Evolutionary conservation across 1,140 invertebrate species (phyloP), one percentile per base, ranked within the genome.

Genomic region (Hetaerina americana): DNA sequence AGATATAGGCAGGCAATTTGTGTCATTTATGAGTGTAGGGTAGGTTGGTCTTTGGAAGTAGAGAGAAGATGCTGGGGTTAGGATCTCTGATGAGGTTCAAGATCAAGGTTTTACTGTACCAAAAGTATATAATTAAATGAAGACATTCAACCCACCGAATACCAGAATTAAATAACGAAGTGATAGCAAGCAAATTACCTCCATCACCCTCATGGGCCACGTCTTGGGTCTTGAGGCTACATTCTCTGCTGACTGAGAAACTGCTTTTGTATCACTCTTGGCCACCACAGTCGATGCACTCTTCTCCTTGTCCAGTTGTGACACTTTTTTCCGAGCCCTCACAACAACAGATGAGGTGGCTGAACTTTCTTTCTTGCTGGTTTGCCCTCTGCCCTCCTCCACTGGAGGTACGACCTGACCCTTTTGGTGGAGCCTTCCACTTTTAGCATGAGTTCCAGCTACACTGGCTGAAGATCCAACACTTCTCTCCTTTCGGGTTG

Each of bases 221-320:
- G 82, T 82, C 72, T 81, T 83, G 18, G 83, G 82, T 66, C 82
- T 79, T 22, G 72, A 73, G 31, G 27, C 26, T 0, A 18, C 29
- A 49, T 25, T 40, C 26, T 70, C 40, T 49, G 15, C 5, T 3
- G 10, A 24, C 0, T 25, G 15, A 24, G 12, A 3, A n/a, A n/a
- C n/a, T 70, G 24, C 12, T 18, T 40, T 70, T 27, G 8, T 27
- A 31, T 1, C 15, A 57, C 67, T 73, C 31, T 67, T 71, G 22
- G 6, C 26, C 81, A 76, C 66, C 81, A 77, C 40, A 82, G 75
- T 0, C 79, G 81, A 77, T 82, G 15, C 80, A 15, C 77, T 83
- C 78, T 80, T 82, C 68, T 81, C 81, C 69, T 82, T 82, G 24
- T 76, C 76, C 26, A 80, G 72, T 69, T 22, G n/a, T 5, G 27